phyloP scores from a whole-genome alignment of 1,140 invertebrate species.

The Papilio polytes region DNA sequence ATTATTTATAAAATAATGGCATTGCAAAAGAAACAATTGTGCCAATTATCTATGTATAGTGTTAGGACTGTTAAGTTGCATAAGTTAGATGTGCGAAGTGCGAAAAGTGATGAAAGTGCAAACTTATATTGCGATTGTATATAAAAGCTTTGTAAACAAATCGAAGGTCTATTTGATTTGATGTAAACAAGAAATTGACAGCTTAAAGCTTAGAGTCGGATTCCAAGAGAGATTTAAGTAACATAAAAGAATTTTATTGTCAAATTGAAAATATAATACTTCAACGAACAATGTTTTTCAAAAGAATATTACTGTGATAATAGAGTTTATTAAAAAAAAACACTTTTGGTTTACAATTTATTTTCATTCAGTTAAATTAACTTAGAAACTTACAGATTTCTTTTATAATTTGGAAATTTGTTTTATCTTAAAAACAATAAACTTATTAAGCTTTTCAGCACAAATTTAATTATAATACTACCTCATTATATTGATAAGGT shows the following conservation, averaged over 20 bases:
- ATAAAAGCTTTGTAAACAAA: conserved; percentile 7
- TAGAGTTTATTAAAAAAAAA: too few relatives aligned
- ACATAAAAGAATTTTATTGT: too few relatives aligned
- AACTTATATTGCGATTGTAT: neutral
- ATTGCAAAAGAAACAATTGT: conserved; percentile 11
- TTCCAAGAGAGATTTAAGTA: neutral
- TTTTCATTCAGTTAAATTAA: too few relatives aligned
- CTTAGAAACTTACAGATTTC: too few relatives aligned
- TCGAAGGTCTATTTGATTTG: conserved; percentile 12
- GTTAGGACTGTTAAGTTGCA: neutral
- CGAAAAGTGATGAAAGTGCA: conserved; percentile 1
- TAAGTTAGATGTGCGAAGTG: neutral
- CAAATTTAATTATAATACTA: neutral
- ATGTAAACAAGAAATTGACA: neutral
- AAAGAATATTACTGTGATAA: too few relatives aligned
- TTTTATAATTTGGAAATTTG: too few relatives aligned
- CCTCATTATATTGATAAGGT: neutral
- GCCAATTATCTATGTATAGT: neutral
- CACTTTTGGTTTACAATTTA: too few relatives aligned
- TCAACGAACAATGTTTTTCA: too few relatives aligned
- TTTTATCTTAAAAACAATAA: too few relatives aligned
- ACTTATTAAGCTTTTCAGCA: too few relatives aligned
- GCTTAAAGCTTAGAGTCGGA: neutral
- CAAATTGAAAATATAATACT: too few relatives aligned
- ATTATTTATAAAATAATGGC: conserved; percentile 1